Percentiles rank a stretch among this genome's conserved stretches.
phyloP scores from a whole-genome alignment of 2,888 invertebrate species.

The Stegophylla sp. region DNA sequence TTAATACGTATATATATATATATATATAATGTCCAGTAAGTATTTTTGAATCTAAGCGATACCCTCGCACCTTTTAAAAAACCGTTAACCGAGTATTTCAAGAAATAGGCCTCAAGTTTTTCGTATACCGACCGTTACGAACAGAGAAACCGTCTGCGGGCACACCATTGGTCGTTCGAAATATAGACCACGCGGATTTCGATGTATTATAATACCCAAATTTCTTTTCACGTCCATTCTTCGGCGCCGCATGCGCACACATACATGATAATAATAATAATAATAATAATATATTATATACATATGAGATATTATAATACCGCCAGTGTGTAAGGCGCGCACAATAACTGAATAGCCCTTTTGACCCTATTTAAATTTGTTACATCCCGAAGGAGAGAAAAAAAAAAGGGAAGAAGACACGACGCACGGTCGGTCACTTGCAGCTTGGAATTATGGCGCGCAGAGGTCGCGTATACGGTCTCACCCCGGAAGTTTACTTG shows the following conservation, averaged over 20 bases:
- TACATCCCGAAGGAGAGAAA: slow-evolving; percentile 29
- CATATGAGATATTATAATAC: not conserved
- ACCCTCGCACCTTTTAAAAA: slow-evolving; percentile 11
- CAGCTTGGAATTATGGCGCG: slow-evolving; percentile 12
- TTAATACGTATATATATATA: not conserved
- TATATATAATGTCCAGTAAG: not conserved
- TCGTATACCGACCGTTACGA: slow-evolving; percentile 26
- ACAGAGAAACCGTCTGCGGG: slow-evolving; percentile 4
- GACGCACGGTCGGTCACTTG: slow-evolving; percentile 44
- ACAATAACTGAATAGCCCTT: slow-evolving; percentile 41
- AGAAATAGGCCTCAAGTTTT: not conserved
- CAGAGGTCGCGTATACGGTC: slow-evolving; percentile 55
- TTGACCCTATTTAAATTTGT: slow-evolving; percentile 59
- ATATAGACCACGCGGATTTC: slow-evolving; percentile 38
- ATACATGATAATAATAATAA: not conserved
- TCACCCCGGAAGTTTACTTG: slow-evolving; percentile 56
- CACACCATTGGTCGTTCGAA: slow-evolving; percentile 32
- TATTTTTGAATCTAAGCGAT: no score
- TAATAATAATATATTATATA: no score
- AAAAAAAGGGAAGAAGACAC: slow-evolving; percentile 42
- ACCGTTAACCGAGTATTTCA: slow-evolving; percentile 37
- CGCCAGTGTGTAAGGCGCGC: not conserved
- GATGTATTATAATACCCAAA: slow-evolving; percentile 30
- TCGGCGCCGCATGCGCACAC: not conserved
- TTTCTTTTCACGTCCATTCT: slow-evolving; percentile 40